Percentiles rank a stretch among this genome's conserved stretches.
Conservation (phyloP, 2,113 vertebrate species). For the Artemisiospiza belli region DNA sequence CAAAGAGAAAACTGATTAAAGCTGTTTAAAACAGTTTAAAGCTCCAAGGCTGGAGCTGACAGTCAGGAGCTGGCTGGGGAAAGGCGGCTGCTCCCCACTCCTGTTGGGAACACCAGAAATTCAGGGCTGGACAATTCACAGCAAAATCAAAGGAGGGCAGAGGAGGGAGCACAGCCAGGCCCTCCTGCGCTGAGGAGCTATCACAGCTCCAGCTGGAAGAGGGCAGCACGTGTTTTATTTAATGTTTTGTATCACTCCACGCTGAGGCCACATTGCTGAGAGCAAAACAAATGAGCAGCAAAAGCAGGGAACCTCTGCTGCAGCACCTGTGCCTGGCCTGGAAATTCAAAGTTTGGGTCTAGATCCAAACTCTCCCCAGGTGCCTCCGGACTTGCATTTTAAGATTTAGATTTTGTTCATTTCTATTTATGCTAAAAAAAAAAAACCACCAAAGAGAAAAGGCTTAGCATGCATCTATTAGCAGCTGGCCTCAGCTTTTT, state of each 20-base stretch:
- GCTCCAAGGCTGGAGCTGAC: not conserved
- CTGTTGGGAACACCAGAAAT: accelerated
- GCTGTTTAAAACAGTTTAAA: not conserved
- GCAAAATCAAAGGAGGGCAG: slow-evolving; percentile 31
- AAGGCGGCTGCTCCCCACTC: not conserved
- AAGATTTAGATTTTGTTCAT: not conserved
- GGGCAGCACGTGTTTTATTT: slow-evolving; percentile 27
- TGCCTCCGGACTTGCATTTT: not conserved
- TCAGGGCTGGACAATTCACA: not conserved
- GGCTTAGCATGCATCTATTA: not conserved
- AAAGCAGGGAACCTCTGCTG: not conserved
- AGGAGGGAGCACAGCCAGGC: not conserved
- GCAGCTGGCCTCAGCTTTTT: not conserved
- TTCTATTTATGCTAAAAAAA: not conserved
- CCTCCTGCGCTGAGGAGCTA: not conserved
- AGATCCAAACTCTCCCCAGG: not conserved
- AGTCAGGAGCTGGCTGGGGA: not conserved
- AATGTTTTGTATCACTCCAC: not conserved
- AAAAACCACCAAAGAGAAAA: not conserved
- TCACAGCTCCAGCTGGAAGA: slow-evolving; percentile 14
- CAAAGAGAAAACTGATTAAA: not conserved
- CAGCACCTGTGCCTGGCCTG: not conserved
- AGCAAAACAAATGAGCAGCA: not conserved
- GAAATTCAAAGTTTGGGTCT: not conserved
- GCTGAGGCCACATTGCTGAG: not conserved